Percentiles rank a stretch among this genome's conserved stretches.
phyloP scores from a whole-genome alignment of 2,797 vertebrate species.

The Decapterus maruadsi region DNA sequence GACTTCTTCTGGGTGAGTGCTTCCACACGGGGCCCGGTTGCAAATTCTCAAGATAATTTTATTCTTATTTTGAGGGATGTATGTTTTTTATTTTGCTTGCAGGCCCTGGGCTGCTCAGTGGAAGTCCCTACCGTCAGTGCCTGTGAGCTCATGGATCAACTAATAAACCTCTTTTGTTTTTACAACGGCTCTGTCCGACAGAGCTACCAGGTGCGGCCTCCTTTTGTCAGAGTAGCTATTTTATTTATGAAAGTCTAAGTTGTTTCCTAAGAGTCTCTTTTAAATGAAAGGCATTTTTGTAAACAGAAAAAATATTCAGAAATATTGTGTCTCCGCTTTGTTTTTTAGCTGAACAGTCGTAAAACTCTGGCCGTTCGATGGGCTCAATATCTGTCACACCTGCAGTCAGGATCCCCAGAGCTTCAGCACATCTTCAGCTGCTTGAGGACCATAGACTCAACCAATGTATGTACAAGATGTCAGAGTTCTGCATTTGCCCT shows the following conservation, averaged over 20 bases:
- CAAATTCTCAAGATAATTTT: background rate
- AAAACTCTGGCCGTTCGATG: constrained; percentile 85
- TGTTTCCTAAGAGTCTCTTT: background rate
- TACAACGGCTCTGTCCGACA: constrained; percentile 88
- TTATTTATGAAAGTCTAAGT: background rate
- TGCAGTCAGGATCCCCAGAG: constrained; percentile 86
- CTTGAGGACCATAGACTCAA: constrained; percentile 91
- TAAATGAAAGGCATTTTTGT: too few relatives aligned
- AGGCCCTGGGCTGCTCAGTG: constrained; percentile 91
- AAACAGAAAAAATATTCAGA: too few relatives aligned
- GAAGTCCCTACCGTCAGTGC: constrained; percentile 91
- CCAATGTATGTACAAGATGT: constrained; percentile 83
- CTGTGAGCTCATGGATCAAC: constrained; percentile 87
- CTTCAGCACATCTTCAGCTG: constrained; percentile 92
- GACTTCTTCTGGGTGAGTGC: constrained; percentile 94
- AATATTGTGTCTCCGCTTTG: background rate
- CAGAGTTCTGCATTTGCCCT: constrained; percentile 16
- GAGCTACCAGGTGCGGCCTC: constrained; percentile 88
- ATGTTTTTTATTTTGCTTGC: constrained; percentile 12
- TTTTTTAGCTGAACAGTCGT: constrained; percentile 71
- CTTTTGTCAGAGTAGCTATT: background rate
- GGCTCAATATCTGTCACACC: constrained; percentile 88
- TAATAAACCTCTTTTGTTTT: constrained; percentile 92
- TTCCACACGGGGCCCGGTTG: background rate
- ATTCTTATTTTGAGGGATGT: background rate